These are phyloP conservation scores for Cottoperca gobio DNA, from an alignment of 2,797 vertebrate genomes.

Conservation along the genomic window DNA sequence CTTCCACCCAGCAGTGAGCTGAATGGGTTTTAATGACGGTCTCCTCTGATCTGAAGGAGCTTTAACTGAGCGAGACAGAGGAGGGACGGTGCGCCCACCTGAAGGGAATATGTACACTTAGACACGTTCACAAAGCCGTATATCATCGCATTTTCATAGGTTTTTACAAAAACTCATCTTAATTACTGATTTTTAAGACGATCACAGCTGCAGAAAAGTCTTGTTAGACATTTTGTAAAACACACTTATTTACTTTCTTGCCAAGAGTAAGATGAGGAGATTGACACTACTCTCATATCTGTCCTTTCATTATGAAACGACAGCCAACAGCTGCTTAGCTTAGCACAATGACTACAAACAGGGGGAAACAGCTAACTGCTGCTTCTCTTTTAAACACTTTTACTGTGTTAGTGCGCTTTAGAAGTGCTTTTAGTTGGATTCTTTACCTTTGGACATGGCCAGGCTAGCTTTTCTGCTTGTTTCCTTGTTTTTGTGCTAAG, in stretches of 20 bases:
- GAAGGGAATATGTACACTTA: conserved; percentile 1
- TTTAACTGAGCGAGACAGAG: conserved; percentile 5
- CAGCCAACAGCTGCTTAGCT: background rate
- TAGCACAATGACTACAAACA: background rate
- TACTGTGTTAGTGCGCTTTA: background rate
- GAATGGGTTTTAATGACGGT: conserved; percentile 27
- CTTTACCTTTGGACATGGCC: background rate
- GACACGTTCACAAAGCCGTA: background rate
- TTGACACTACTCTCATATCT: background rate
- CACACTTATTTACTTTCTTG: background rate
- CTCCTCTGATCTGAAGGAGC: conserved; percentile 14
- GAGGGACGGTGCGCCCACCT: conserved; percentile 6
- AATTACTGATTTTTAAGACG: background rate
- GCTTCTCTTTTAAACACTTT: background rate
- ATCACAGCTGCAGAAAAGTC: background rate
- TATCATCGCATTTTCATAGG: background rate
- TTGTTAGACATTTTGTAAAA: background rate
- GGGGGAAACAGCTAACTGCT: background rate
- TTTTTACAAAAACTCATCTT: background rate
- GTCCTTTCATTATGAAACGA: background rate
- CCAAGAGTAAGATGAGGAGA: background rate
- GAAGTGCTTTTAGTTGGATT: background rate
- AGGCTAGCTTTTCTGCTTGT: conserved; percentile 12
- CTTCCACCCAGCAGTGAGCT: conserved; percentile 14
- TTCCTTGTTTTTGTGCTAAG: background rate